Evolutionary conservation across 2,888 invertebrate species (phyloP).

Genomic region (Thecocarcelia acutangulata): DNA sequence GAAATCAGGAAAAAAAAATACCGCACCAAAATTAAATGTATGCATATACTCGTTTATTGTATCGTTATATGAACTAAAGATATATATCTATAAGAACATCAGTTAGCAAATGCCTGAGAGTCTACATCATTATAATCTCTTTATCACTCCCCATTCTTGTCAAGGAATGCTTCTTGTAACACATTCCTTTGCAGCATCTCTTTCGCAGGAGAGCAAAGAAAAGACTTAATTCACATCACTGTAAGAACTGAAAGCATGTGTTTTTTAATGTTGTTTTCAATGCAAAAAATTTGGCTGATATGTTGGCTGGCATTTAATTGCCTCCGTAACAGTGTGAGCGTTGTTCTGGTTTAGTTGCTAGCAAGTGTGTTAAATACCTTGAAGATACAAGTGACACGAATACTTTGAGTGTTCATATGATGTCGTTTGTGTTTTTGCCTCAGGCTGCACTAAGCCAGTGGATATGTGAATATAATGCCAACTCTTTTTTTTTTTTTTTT

Average conservation of each 20-base stretch:
- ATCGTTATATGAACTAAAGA: no score
- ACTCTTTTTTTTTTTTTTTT: no score
- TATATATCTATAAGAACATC: background rate
- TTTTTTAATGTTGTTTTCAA: background rate
- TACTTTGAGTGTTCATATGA: constrained; percentile 21
- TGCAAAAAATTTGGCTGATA: constrained; percentile 16
- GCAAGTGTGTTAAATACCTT: constrained; percentile 68
- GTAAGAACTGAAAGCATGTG: background rate
- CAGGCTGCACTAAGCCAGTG: background rate
- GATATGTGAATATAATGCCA: background rate
- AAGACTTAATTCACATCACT: constrained; percentile 60
- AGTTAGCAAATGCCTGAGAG: background rate
- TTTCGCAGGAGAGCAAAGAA: constrained; percentile 11
- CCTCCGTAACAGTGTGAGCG: background rate
- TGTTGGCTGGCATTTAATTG: constrained; percentile 29
- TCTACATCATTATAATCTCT: constrained; percentile 7
- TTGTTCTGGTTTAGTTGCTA: constrained; percentile 17
- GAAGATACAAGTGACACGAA: constrained; percentile 74
- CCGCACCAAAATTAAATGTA: no score
- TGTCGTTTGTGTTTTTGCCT: background rate
- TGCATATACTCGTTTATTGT: no score
- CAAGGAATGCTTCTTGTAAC: background rate
- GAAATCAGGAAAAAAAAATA: constrained; percentile 8
- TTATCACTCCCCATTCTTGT: background rate
- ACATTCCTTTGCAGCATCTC: background rate